Conservation (phyloP, 2,113 vertebrate genomes). For the Neodon shergylaensis region DNA sequence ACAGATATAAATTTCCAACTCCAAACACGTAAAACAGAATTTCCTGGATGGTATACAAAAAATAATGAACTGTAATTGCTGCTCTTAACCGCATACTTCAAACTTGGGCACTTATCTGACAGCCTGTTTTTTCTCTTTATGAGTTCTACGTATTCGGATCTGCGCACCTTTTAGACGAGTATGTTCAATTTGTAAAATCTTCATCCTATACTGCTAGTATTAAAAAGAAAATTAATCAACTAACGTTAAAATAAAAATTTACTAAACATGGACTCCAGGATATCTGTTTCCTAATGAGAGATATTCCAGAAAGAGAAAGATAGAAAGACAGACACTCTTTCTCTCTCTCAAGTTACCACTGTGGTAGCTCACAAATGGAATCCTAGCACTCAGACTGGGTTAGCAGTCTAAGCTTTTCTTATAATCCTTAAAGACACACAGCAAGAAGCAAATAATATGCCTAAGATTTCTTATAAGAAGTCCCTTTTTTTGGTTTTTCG, state of each 20-base stretch:
- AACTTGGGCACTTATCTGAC: conserved; percentile 32
- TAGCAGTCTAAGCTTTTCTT: not conserved
- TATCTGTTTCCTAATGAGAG: conserved; percentile 41
- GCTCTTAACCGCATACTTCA: not conserved
- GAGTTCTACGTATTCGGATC: not conserved
- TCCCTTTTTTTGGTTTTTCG: no score
- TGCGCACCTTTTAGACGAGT: not conserved
- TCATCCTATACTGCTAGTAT: not conserved
- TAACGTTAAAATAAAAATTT: conserved; percentile 24
- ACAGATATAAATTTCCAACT: conserved; percentile 3
- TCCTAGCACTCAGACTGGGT: not conserved
- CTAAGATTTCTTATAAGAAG: not conserved
- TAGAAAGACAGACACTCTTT: not conserved
- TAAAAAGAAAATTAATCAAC: conserved; percentile 27
- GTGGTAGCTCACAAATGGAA: not conserved
- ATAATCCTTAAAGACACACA: not conserved
- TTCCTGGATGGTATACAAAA: conserved; percentile 25
- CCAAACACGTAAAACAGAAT: not conserved
- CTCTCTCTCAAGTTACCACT: not conserved
- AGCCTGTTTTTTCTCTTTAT: conserved; percentile 17
- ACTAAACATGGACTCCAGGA: not conserved
- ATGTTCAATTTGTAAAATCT: conserved; percentile 43
- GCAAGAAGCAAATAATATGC: conserved; percentile 2
- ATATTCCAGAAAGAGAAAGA: not conserved
- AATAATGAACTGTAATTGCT: not conserved